Evolutionary conservation across 2,888 invertebrate species (phyloP).

Genomic region (Pogonocherus hispidulus): DNA sequence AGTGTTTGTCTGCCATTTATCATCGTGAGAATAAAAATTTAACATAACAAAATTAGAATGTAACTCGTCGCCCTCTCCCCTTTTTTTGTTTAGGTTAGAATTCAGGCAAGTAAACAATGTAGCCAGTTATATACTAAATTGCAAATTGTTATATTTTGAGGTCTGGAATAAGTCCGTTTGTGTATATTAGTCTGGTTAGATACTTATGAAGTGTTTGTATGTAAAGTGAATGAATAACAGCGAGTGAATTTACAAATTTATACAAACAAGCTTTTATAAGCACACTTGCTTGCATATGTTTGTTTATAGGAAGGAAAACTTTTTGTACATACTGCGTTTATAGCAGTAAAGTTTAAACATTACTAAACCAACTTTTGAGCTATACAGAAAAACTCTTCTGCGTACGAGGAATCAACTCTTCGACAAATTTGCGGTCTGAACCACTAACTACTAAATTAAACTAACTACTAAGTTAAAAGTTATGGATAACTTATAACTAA

Average conservation of each 20-base stretch:
- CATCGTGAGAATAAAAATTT: conserved; percentile 24
- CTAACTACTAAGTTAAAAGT: no score
- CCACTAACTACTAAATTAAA: no score
- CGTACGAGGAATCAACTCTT: no score
- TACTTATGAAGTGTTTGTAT: background rate
- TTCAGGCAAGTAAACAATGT: conserved; percentile 15
- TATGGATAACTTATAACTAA: no score
- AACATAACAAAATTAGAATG: conserved; percentile 14
- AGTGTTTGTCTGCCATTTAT: conserved; percentile 22
- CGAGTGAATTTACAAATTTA: background rate
- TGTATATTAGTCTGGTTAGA: conserved; percentile 5
- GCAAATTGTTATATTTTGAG: conserved; percentile 21
- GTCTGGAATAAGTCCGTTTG: conserved; percentile 12
- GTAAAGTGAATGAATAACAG: background rate
- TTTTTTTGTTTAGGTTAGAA: conserved; percentile 12
- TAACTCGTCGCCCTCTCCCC: conserved; percentile 9
- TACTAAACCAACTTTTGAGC: no score
- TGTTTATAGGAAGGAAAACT: no score
- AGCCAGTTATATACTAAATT: background rate
- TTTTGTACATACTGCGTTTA: no score
- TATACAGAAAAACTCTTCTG: no score
- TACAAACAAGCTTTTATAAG: background rate
- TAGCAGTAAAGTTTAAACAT: no score
- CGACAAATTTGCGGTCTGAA: no score
- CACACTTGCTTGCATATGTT: no score